Evolutionary conservation across 2,113 vertebrate species (phyloP).

Genomic region (Corythaixoides concolor): DNA sequence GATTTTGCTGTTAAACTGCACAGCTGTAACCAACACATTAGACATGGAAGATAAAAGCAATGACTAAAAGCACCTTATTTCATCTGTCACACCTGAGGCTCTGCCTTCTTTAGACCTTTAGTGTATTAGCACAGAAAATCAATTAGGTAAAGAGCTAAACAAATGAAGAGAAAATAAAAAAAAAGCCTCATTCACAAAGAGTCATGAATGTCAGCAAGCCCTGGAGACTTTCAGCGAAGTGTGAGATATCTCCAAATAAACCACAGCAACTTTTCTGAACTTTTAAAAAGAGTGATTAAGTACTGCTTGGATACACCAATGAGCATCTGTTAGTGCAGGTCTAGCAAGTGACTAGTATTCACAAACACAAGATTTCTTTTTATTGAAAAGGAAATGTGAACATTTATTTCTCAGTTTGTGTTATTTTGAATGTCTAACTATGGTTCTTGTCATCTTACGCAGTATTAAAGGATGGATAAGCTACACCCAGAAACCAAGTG

Average conservation of each 20-base stretch:
- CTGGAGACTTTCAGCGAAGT: constrained; percentile 49
- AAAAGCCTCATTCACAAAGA: constrained; percentile 70
- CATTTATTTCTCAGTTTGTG: background rate
- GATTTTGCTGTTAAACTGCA: constrained; percentile 81
- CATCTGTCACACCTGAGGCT: constrained; percentile 81
- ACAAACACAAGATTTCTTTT: background rate
- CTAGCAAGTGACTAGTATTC: background rate
- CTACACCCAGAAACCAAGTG: background rate
- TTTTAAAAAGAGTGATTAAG: constrained; percentile 37
- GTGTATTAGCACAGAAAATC: constrained; percentile 83
- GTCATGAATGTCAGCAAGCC: constrained; percentile 50
- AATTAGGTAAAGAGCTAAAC: constrained; percentile 82
- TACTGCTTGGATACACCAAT: background rate
- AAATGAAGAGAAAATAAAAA: constrained; percentile 75
- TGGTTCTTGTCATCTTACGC: background rate
- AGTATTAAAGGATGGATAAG: background rate
- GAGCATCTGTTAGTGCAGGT: background rate
- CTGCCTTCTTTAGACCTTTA: constrained; percentile 76
- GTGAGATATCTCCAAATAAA: constrained; percentile 56
- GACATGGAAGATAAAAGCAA: constrained; percentile 81
- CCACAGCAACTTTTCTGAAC: constrained; percentile 55
- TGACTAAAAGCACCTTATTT: constrained; percentile 80
- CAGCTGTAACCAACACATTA: constrained; percentile 83
- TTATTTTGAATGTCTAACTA: background rate
- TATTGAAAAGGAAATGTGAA: background rate